Base-by-base conservation (phyloP, 2,797 vertebrate genomes). In the Sebastes jordani region DNA sequence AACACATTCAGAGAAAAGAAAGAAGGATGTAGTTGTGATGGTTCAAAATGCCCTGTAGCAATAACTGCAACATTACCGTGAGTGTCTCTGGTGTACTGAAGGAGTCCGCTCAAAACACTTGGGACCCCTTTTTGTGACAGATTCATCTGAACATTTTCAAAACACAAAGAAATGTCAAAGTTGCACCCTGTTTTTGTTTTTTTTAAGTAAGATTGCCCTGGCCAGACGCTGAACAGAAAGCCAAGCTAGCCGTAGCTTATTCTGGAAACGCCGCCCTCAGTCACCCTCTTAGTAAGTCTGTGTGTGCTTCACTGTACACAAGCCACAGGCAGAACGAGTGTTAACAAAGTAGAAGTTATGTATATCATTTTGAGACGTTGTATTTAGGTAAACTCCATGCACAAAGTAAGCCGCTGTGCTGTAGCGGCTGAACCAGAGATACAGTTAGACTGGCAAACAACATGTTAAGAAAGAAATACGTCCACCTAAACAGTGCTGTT, bases 111-210 rank as follows among this genome's bases (percentile, higher is more conserved):
- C 30, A 73, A 69, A 85, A 86, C 80, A 59, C 29, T 59, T 4
- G 38, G 73, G 75, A 82, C 74, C 63, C 67, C 70, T 65, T 60
- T 11, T 60, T 63, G 65, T 86, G 87, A 90, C 70, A 82, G 86
- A 81, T 67, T 80, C 34, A 34, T 77, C 60, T 34, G 58, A 81
- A 89, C 65, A 63, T 84, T 80, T 80, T 11, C 18, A 76, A 90
- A 86, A 72, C 80, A 91, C 66, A 86, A 88, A 88, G 16, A 76
- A 54, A n/a, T 81, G 78, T 88, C 16, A 89, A 93, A 90, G 88
- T 88, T 92, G 88, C 93, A 95, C 94, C 95, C 95, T 94, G 94
- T 95, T 94, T 93, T 46, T 46, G 0, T 46, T 46, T 46, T 46
- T 46, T 46, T 46, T 18, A 18, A 18, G 13, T 88, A 89, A 83